Evolutionary conservation across 2,797 vertebrate species (phyloP).

Genomic region (Paedocypris micromegethes): DNA sequence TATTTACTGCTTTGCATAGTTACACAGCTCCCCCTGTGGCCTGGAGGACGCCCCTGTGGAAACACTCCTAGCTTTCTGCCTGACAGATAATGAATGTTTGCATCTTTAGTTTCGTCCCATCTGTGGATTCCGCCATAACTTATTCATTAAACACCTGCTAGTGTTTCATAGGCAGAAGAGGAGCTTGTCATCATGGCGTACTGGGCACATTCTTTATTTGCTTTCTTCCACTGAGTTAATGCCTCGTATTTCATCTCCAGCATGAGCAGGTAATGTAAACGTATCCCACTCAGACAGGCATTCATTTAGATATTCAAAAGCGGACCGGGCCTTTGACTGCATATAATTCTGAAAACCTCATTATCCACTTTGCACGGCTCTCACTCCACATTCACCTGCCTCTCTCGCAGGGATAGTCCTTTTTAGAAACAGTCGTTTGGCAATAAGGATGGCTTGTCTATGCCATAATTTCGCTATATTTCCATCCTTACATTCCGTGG

Average conservation of each 20-base stretch:
- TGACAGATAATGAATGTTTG: conserved; percentile 2
- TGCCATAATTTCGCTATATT: conserved; percentile 22
- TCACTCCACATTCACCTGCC: conserved; percentile 24
- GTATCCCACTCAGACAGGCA: conserved; percentile 22
- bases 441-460: conserved; percentile 19
- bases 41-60: conserved; percentile 24
- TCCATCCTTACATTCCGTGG: conserved; percentile 33
- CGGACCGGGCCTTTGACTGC: conserved; percentile 33
- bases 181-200: conserved; percentile 1
- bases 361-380: conserved; percentile 32
- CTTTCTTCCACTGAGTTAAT: conserved; percentile 21
- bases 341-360: conserved; percentile 42
- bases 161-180: conserved; percentile 33
- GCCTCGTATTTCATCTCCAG: conserved; percentile 16
- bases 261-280: conserved; percentile 31
- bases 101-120: conserved; percentile 35
- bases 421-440: conserved; percentile 16
- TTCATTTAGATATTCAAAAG: conserved; percentile 38
- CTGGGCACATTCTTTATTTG: conserved; percentile 13
- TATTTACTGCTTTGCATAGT: conserved; percentile 51
- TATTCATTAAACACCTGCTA: conserved; percentile 60
- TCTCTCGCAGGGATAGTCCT: conserved; percentile 33
- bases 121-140: conserved; percentile 46
- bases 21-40: conserved; percentile 33
- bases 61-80: conserved; percentile 16